Conservation (phyloP, 2,888 invertebrate species). For the Saturnia pavonia region DNA sequence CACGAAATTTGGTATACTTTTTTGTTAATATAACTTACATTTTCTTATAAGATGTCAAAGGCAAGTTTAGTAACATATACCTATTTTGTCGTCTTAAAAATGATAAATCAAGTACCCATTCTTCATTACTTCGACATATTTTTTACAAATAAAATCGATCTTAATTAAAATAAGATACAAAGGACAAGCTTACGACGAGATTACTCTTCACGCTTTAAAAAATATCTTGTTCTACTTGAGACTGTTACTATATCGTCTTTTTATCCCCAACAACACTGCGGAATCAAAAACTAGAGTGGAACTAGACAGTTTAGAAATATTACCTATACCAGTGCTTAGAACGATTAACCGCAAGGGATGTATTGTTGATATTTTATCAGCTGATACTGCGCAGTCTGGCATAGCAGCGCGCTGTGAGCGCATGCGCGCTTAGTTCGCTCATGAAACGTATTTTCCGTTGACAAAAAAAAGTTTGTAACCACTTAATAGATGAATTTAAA, state of each 20-base stretch:
- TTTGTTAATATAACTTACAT: not conserved
- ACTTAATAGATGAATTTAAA: not conserved
- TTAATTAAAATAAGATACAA: slow-evolving; percentile 61
- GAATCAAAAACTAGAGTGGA: slow-evolving; percentile 67
- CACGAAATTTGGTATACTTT: not conserved
- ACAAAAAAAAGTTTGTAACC: not conserved
- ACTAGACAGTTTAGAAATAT: slow-evolving; percentile 68
- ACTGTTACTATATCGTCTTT: slow-evolving; percentile 59
- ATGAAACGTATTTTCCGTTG: not conserved
- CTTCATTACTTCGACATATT: slow-evolving; percentile 25
- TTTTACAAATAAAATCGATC: not conserved
- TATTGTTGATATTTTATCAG: slow-evolving; percentile 80
- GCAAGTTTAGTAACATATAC: not conserved
- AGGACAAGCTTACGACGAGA: slow-evolving; percentile 47
- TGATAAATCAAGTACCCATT: not conserved
- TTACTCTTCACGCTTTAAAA: slow-evolving; percentile 46
- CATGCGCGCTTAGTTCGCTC: slow-evolving; percentile 57
- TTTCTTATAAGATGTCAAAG: not conserved
- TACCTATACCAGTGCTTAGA: slow-evolving; percentile 53
- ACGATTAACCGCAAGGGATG: slow-evolving; percentile 69
- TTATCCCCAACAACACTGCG: slow-evolving; percentile 56
- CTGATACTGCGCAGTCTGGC: slow-evolving; percentile 76
- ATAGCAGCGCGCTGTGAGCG: slow-evolving; percentile 73
- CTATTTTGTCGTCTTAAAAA: not conserved
- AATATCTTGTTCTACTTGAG: slow-evolving; percentile 65